Evolutionary conservation across 35 echinoderm and acorn worm genomes (phyloP).

Genomic region (Strongylocentrotus purpuratus): DNA sequence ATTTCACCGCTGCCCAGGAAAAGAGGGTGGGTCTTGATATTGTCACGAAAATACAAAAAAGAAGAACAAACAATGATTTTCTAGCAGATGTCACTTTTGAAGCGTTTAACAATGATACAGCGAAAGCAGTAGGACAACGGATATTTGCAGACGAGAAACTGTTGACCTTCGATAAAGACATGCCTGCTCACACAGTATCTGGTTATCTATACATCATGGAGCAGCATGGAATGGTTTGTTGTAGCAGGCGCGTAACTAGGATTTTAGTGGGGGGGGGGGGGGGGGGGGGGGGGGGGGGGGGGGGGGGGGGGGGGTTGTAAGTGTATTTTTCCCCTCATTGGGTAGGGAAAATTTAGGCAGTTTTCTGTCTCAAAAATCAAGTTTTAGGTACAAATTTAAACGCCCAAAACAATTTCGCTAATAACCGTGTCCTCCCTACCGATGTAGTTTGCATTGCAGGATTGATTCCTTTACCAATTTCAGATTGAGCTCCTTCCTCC

Average conservation of each 20-base stretch:
- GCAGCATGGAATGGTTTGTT: background rate
- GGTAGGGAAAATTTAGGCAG: background rate
- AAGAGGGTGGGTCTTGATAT: background rate
- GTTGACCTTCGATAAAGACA: background rate
- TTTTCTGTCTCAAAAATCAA: background rate
- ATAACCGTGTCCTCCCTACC: too few relatives aligned
- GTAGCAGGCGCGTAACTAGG: background rate
- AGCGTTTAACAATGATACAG: background rate
- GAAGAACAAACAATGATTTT: background rate
- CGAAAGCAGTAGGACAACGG: background rate
- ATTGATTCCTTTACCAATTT: too few relatives aligned
- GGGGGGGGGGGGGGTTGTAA: background rate
- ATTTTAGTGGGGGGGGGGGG: too few relatives aligned
- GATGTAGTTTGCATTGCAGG: too few relatives aligned
- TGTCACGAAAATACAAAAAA: background rate
- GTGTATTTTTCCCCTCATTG: background rate
- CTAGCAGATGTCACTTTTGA: background rate
- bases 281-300: too few relatives aligned
- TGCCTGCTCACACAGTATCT: background rate
- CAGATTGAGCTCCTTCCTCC: too few relatives aligned
- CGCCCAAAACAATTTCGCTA: background rate
- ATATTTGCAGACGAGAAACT: background rate
- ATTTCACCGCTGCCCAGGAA: background rate
- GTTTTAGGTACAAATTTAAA: background rate
- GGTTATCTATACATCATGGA: slow-evolving; percentile 12